A percentile compares a stretch with the other conserved stretches of the same genome.
These are phyloP conservation scores for Thereva nobilitata DNA, from an alignment of 2,888 invertebrate species.

Conservation along the genomic window DNA sequence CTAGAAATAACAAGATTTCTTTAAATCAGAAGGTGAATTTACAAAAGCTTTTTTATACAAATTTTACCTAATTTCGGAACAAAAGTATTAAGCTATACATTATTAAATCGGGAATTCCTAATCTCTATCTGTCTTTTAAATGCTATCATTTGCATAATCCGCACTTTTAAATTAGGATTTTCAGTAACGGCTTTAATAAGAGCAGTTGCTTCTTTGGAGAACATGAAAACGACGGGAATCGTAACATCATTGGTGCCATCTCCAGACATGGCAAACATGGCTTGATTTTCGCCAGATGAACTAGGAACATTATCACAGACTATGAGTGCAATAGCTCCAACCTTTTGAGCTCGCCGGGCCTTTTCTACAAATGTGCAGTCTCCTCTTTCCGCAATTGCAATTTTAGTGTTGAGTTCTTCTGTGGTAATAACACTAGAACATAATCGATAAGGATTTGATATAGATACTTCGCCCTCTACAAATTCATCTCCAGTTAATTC, in stretches of 20 bases:
- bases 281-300: conserved; percentile 73
- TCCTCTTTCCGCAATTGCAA: conserved; percentile 86
- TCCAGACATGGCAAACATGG: conserved; percentile 96
- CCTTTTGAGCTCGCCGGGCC: conserved; percentile 78
- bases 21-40: too few relatives aligned
- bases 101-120: conserved; percentile 1
- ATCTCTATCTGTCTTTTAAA: conserved; percentile 49
- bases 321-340: conserved; percentile 83
- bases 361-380: conserved; percentile 96
- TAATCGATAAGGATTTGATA: conserved; percentile 75
- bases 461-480: conserved; percentile 66
- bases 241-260: conserved; percentile 84
- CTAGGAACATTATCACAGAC: conserved; percentile 81
- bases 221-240: conserved; percentile 91
- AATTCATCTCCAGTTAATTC: conserved; percentile 70
- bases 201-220: conserved; percentile 73
- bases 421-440: conserved; percentile 63
- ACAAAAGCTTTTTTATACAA: too few relatives aligned
- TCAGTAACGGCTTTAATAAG: conserved; percentile 65
- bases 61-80: too few relatives aligned
- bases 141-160: conserved; percentile 58
- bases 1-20: too few relatives aligned
- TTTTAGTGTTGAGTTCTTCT: conserved; percentile 67
- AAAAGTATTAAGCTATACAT: conserved; percentile 13
- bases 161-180: conserved; percentile 61